Percentiles rank a stretch among this genome's conserved stretches.
Evolutionary conservation across 2,113 vertebrate genomes (phyloP).

Genomic region (Peromyscus californicus): DNA sequence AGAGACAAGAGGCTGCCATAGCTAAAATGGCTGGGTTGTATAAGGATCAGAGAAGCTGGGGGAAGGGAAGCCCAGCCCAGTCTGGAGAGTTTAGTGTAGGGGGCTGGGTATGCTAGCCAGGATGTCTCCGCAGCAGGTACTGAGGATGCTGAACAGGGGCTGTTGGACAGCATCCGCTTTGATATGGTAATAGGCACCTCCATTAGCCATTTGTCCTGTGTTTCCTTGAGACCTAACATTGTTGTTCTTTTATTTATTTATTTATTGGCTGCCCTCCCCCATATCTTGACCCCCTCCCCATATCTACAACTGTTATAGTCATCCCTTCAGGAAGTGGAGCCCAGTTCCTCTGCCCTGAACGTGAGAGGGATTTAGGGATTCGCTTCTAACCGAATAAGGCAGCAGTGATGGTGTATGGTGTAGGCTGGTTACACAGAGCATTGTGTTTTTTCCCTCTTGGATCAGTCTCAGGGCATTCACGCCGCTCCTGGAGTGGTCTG

Average conservation of each 20-base stretch:
- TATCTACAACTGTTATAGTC: neutral
- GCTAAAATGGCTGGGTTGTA: neutral
- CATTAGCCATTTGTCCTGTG: neutral
- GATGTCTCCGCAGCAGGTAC: neutral
- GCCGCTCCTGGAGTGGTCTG: neutral
- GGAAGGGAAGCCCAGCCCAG: neutral
- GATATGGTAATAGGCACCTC: neutral
- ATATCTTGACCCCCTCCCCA: neutral
- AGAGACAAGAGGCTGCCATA: neutral
- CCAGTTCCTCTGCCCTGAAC: neutral
- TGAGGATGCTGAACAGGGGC: neutral
- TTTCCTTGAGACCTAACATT: neutral
- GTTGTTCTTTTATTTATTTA: neutral
- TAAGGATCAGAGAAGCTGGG: neutral
- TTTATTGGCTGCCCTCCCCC: neutral
- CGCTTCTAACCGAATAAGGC: neutral
- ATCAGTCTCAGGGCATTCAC: neutral
- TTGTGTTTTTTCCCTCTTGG: neutral
- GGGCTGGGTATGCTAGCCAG: neutral
- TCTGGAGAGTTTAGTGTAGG: neutral
- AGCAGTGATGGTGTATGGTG: neutral
- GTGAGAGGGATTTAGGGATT: neutral
- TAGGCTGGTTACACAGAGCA: neutral
- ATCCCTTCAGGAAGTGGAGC: neutral
- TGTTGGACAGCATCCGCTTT: neutral